Conservation (phyloP, 2,113 vertebrate species). For the Pycnonotus jocosus region DNA sequence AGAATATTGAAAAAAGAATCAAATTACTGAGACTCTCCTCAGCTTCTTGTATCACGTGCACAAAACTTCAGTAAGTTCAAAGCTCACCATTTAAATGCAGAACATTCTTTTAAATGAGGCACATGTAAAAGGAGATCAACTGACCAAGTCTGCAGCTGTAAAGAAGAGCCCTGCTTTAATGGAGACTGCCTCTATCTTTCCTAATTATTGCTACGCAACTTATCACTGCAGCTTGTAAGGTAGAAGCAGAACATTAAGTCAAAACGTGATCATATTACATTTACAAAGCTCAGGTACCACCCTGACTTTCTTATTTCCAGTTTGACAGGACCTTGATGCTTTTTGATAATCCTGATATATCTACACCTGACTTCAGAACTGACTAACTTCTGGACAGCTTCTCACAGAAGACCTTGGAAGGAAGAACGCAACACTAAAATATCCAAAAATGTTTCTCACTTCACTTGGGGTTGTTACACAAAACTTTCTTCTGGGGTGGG, state of each 20-base stretch:
- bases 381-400: not conserved
- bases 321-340: not conserved
- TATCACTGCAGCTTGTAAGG: not conserved
- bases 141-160: not conserved
- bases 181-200: not conserved
- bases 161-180: not conserved
- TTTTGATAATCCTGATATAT: not conserved
- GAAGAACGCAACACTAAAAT: not conserved
- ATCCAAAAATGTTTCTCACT: not conserved
- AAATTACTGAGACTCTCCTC: not conserved
- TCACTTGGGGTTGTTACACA: not conserved
- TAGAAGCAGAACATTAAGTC: not conserved
- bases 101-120: not conserved
- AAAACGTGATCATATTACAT: not conserved
- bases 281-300: not conserved
- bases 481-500: not conserved
- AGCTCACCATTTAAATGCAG: not conserved
- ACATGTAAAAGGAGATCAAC: not conserved
- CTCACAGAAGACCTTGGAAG: not conserved
- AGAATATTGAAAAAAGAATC: not conserved
- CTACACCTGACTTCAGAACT: not conserved
- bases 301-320: not conserved
- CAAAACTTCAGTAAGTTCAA: not conserved
- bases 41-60: not conserved
- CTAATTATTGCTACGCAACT: not conserved